These are phyloP conservation scores for Busseola fusca DNA, from an alignment of 2,888 invertebrate species.

Conservation along the genomic window DNA sequence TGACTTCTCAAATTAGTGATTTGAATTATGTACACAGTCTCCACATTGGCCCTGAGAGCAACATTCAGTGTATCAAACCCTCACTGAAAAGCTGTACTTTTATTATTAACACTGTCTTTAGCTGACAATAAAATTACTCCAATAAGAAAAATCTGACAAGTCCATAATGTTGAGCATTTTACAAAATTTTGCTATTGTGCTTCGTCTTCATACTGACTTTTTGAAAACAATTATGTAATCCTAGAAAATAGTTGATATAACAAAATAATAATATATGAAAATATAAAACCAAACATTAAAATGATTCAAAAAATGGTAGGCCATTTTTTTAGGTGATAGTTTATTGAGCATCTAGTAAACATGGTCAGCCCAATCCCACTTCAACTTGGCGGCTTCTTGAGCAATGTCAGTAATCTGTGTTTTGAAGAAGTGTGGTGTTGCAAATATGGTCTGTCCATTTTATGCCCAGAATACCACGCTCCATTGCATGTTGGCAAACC, in stretches of 20 bases:
- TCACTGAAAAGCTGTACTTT: neutral
- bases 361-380: too few species aligned
- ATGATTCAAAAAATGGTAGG: neutral
- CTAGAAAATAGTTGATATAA: neutral
- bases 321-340: too few species aligned
- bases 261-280: too few species aligned
- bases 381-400: too few species aligned
- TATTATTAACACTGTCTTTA: neutral
- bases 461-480: too few species aligned
- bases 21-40: neutral
- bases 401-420: too few species aligned
- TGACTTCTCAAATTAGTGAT: neutral
- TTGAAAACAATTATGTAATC: neutral
- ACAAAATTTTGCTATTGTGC: neutral
- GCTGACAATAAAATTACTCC: neutral
- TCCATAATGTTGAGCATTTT: too few species aligned
- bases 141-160: neutral
- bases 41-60: neutral
- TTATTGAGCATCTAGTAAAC: too few species aligned
- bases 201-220: neutral
- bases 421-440: too few species aligned
- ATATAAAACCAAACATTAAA: neutral
- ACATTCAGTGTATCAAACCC: neutral
- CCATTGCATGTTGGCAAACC: too few species aligned
- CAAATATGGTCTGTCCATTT: too few species aligned